Base-by-base conservation (phyloP, 2,888 invertebrate genomes). In the Lamellibrachia satsuma region DNA sequence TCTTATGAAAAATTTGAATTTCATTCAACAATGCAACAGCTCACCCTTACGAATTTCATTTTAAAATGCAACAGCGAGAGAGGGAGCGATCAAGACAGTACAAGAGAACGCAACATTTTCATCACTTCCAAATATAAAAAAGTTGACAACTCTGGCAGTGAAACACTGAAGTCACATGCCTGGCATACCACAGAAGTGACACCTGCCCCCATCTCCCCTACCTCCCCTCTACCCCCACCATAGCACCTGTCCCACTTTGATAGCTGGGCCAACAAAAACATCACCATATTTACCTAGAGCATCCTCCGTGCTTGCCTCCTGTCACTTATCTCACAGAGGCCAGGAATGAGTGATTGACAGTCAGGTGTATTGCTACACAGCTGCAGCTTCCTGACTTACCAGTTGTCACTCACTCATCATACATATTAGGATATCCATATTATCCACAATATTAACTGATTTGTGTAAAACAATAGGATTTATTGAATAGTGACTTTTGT, bases 191-290 rank as follows among this genome's bases (percentile, higher is more conserved):
- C 22, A 55, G 92, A 60, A 52, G 90, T 55, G 15, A 22, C 60
- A 75, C 90, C 52, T 75, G 75, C 90, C 55, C 60, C 92, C 91
- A 92, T 39, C 39, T 39, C 92, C 57, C 51, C 52, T 90, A 90
- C 75, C 75, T 52, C 52, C 60, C 52, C 60, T 52, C 57, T 57
- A 55, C 92, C 52, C 55, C 75, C 75, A 39, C 22, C 75, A 75
- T 6, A 15, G 22, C 75, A 75, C 75, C 75, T 75, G 75, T n/a
- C 75, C 75, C 75, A 22, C 75, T 22, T n/a, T 3, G 75, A 75
- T 6, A 75, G 75, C 75, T n/a, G 75, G 22, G 75, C 75, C 75
- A 75, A 75, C 75, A 75, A 75, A 75, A 75, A 75, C 75, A 75
- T 6, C 11, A 6, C 75, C n/a, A 75, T 75, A 75, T 75, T 75